A percentile compares a stretch with the other conserved stretches of the same genome.
These are phyloP conservation scores for Smithornis capensis DNA, from an alignment of 2,113 vertebrate genomes.

Conservation along the genomic window DNA sequence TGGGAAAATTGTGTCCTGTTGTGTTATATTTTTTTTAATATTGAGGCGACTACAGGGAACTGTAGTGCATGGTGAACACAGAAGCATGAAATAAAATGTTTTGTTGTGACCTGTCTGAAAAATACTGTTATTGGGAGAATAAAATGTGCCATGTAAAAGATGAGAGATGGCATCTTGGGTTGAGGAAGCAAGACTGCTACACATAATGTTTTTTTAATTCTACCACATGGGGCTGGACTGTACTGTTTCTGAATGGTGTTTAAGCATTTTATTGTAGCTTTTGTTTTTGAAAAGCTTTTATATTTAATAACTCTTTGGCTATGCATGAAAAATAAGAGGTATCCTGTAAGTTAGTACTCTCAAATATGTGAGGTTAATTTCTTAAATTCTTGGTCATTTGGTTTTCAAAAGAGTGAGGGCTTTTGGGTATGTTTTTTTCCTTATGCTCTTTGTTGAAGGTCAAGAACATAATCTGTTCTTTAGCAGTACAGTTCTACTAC, in stretches of 20 bases:
- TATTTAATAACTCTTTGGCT: not conserved
- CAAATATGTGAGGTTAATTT: not conserved
- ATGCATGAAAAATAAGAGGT: not conserved
- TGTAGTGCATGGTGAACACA: not conserved
- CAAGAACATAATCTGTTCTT: conserved; percentile 36
- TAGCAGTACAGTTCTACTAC: conserved; percentile 9
- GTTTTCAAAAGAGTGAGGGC: not conserved
- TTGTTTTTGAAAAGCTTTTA: not conserved
- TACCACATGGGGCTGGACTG: not conserved
- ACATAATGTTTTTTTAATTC: not conserved
- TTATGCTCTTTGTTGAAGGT: conserved; percentile 47
- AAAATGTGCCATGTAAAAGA: not conserved
- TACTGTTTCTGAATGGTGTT: not conserved
- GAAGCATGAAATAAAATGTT: not conserved
- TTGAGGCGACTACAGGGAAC: not conserved
- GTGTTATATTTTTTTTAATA: not conserved
- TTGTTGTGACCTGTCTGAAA: not conserved
- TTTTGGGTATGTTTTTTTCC: not conserved
- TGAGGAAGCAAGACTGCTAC: not conserved
- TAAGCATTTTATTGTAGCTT: not conserved
- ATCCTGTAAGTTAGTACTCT: not conserved
- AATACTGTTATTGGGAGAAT: not conserved
- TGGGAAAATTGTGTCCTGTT: not conserved
- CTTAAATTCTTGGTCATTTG: not conserved
- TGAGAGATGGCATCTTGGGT: not conserved